phyloP scores from a whole-genome alignment of 2,888 invertebrate species.

The Abrostola tripartita region DNA sequence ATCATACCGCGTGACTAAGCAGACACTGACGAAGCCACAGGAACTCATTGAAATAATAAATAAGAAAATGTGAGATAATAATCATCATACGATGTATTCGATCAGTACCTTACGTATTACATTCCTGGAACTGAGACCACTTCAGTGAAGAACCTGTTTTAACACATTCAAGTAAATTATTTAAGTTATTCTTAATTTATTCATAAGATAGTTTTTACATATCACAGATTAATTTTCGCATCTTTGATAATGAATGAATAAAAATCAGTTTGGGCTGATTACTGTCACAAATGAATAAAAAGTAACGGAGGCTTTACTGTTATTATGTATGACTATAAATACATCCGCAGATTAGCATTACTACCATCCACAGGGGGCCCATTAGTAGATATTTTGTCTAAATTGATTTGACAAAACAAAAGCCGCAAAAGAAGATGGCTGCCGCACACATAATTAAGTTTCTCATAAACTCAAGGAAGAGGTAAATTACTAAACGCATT shows the following conservation, averaged over 20 bases:
- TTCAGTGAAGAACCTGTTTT: background rate
- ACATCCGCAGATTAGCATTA: too few species aligned
- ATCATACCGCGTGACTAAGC: constrained; percentile 42
- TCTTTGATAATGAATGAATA: too few species aligned
- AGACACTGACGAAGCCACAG: constrained; percentile 9
- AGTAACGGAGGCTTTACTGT: background rate
- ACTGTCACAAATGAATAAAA: background rate
- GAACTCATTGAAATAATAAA: constrained; percentile 14
- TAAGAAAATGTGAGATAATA: constrained; percentile 3
- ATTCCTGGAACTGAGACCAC: background rate
- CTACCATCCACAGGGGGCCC: background rate
- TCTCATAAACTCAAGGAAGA: constrained; percentile 18
- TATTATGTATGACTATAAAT: too few species aligned
- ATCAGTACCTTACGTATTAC: background rate
- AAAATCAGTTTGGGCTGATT: background rate
- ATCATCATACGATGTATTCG: background rate
- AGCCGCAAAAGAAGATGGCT: background rate
- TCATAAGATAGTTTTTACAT: background rate
- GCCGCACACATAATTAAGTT: background rate
- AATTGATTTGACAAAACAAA: background rate
- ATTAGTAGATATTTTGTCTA: background rate
- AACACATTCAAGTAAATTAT: background rate
- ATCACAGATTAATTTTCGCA: constrained; percentile 5
- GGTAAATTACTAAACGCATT: constrained; percentile 32
- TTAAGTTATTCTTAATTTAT: background rate